Percentiles rank a stretch among this genome's conserved stretches.
Conservation (phyloP, 1,140 invertebrate species). For the Apis cerana region DNA sequence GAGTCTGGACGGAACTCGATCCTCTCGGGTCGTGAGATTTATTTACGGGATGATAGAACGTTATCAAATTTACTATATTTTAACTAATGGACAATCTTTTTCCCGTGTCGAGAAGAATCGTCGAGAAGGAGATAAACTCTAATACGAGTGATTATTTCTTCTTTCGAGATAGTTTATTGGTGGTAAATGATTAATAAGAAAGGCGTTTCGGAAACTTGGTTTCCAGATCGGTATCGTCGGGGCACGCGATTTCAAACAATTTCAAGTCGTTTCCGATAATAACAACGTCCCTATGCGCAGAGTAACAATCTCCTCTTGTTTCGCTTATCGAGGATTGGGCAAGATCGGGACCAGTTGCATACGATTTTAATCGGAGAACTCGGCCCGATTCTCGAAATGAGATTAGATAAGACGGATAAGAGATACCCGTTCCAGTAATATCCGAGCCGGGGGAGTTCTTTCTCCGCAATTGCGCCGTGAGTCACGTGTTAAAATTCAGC, state of each 20-base stretch:
- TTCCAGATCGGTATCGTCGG: background rate
- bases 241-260: slow-evolving; percentile 15
- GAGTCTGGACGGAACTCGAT: too few relatives aligned
- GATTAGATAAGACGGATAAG: slow-evolving; percentile 49
- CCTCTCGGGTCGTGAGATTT: background rate
- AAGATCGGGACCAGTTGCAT: background rate
- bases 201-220: background rate
- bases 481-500: slow-evolving; percentile 78
- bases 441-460: slow-evolving; percentile 7
- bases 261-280: slow-evolving; percentile 20
- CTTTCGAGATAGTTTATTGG: too few relatives aligned
- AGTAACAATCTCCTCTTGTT: slow-evolving; percentile 14
- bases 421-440: slow-evolving; percentile 32
- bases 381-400: slow-evolving; percentile 32
- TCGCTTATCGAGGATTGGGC: background rate
- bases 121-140: too few relatives aligned
- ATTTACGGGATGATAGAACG: too few relatives aligned
- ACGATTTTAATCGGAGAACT: slow-evolving; percentile 35
- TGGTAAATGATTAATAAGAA: background rate
- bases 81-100: too few relatives aligned
- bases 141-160: too few relatives aligned
- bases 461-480: slow-evolving; percentile 64
- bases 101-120: too few relatives aligned
- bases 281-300: slow-evolving; percentile 13
- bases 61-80: background rate